Evolutionary conservation across 2,797 vertebrate genomes (phyloP).

Genomic region (Hephaestus fuliginosus): DNA sequence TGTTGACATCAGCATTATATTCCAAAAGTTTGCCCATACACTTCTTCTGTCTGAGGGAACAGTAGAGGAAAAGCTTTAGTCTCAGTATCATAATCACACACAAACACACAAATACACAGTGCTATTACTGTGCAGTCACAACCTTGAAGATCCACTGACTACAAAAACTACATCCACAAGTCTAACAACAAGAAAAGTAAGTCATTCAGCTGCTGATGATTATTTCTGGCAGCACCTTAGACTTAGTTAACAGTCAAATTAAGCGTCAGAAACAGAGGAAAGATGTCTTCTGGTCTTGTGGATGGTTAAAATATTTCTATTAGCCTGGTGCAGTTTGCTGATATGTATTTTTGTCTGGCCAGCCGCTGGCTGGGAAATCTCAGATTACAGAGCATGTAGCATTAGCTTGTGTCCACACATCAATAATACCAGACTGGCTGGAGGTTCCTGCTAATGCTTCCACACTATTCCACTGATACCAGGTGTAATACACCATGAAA

Average conservation of each 20-base stretch:
- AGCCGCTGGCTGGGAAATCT: background rate
- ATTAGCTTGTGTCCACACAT: background rate
- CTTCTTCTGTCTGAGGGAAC: conserved; percentile 94
- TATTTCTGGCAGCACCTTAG: background rate
- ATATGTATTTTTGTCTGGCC: background rate
- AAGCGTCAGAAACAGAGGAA: background rate
- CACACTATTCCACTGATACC: background rate
- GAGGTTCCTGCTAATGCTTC: background rate
- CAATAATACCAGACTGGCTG: background rate
- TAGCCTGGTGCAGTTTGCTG: background rate
- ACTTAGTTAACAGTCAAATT: background rate
- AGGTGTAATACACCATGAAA: no score
- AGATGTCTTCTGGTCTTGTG: background rate
- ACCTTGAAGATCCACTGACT: background rate
- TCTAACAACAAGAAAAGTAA: background rate
- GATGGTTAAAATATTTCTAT: background rate
- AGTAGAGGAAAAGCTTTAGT: background rate
- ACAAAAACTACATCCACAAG: background rate
- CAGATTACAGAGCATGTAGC: background rate
- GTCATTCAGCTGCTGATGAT: no score
- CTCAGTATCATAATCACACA: background rate
- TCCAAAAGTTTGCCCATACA: conserved; percentile 98
- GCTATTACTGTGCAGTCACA: background rate
- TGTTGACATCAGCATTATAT: conserved; percentile 97
- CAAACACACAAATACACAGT: background rate